A percentile compares a stretch with the other conserved stretches of the same genome.
Evolutionary conservation across 2,888 invertebrate genomes (phyloP).

Genomic region (Temnothorax unifasciatus): DNA sequence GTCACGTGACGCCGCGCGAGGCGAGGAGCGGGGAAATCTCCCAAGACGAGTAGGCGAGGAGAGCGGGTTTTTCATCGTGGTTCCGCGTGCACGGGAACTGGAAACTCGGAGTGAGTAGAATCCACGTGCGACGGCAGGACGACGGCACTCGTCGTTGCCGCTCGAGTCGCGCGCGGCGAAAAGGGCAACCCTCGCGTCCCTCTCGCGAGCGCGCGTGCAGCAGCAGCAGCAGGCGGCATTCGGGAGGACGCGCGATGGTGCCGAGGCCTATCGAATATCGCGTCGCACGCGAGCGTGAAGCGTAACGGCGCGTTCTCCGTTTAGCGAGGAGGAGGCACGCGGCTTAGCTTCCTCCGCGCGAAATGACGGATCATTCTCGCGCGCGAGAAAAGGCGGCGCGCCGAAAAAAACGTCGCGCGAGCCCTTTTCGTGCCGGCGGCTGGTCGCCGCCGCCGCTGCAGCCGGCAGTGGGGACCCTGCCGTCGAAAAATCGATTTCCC

Average conservation of each 20-base stretch:
- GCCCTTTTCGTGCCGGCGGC: conserved; percentile 56
- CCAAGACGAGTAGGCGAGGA: neutral
- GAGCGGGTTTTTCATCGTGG: neutral
- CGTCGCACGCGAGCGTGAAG: no score
- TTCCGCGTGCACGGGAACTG: neutral
- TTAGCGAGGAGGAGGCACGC: no score
- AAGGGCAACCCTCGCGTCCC: neutral
- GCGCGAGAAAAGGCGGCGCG: conserved; percentile 47
- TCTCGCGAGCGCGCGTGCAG: neutral
- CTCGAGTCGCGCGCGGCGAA: neutral
- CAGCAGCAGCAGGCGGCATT: neutral
- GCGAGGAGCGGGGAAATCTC: neutral
- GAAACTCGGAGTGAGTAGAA: neutral
- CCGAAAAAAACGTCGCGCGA: conserved; percentile 71
- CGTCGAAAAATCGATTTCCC: conserved; percentile 84
- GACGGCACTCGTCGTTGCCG: neutral
- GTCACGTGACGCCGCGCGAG: conserved; percentile 68
- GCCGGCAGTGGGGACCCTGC: conserved; percentile 76
- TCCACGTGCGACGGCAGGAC: neutral
- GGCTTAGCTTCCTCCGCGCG: neutral
- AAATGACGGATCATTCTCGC: conserved; percentile 1
- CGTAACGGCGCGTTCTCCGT: neutral
- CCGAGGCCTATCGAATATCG: neutral
- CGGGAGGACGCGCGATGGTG: neutral
- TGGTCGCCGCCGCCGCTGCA: conserved; percentile 48